Conservation (phyloP, 1,140 invertebrate species). For the Octopus sinensis region DNA sequence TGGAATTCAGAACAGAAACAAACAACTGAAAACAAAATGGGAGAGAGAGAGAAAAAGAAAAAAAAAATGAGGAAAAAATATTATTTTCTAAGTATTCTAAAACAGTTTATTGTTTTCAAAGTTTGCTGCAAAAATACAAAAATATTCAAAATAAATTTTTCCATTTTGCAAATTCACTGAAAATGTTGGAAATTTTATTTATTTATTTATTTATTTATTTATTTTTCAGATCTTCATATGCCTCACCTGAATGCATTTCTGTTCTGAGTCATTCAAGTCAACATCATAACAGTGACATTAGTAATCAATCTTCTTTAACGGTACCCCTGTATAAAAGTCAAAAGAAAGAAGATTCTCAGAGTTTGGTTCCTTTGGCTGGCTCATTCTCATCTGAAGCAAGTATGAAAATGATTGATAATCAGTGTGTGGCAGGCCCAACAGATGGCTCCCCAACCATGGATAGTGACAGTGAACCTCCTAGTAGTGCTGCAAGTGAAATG, state of each 20-base stretch:
- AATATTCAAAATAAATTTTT: too few relatives aligned
- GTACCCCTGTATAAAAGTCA: conserved; percentile 16
- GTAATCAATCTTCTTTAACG: conserved; percentile 21
- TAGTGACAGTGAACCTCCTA: background rate
- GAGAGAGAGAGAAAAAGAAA: too few relatives aligned
- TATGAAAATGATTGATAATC: background rate
- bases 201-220: background rate
- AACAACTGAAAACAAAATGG: too few relatives aligned
- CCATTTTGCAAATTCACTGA: too few relatives aligned
- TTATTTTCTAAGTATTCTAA: too few relatives aligned
- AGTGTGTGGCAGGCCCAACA: background rate
- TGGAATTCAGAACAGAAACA: too few relatives aligned
- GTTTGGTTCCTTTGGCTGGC: conserved; percentile 28
- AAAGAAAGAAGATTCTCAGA: conserved; percentile 26
- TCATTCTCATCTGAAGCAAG: conserved; percentile 19
- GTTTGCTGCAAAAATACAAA: too few relatives aligned
- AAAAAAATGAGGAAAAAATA: too few relatives aligned
- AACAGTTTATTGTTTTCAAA: too few relatives aligned
- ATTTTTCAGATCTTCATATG: conserved; percentile 3
- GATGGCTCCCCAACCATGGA: background rate
- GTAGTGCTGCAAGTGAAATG: conserved; percentile 3
- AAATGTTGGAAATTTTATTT: background rate
- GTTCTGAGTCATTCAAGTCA: background rate
- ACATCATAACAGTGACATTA: conserved; percentile 14
- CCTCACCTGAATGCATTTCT: background rate